Conservation (phyloP, 2,888 invertebrate species). For the Herminia tarsipennalis region DNA sequence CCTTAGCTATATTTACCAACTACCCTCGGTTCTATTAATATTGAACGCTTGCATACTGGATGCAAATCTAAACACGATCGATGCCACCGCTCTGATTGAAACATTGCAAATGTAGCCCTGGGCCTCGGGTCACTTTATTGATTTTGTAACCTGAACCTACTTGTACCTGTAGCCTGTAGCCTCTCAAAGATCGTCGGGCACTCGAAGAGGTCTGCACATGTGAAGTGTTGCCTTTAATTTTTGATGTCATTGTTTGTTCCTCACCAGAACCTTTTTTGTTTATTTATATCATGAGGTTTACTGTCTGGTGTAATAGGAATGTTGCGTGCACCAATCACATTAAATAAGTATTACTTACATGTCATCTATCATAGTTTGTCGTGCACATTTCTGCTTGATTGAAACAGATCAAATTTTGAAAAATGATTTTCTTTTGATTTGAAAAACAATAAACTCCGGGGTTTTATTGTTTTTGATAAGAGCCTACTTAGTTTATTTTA, state of each 20-base stretch:
- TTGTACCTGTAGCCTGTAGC: not conserved
- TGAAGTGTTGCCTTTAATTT: conserved; percentile 6
- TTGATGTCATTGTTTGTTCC: not conserved
- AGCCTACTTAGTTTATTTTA: too few species aligned
- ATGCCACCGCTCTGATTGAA: conserved; percentile 34
- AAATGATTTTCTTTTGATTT: too few species aligned
- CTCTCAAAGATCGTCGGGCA: conserved; percentile 4
- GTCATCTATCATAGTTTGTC: too few species aligned
- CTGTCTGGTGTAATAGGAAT: not conserved
- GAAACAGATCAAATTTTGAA: too few species aligned
- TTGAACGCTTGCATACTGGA: conserved; percentile 28
- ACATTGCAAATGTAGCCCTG: conserved; percentile 16
- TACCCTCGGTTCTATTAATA: conserved; percentile 25
- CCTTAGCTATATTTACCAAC: conserved; percentile 14
- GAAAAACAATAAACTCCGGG: too few species aligned
- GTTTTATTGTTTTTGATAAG: too few species aligned
- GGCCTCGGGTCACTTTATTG: conserved; percentile 14
- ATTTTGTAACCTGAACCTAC: conserved; percentile 16
- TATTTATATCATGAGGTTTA: not conserved
- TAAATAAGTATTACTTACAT: not conserved
- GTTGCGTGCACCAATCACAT: not conserved
- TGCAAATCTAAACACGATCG: conserved; percentile 35
- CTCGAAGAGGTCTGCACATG: conserved; percentile 5
- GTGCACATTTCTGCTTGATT: too few species aligned
- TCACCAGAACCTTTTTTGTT: not conserved